Evolutionary conservation across 2,113 vertebrate species (phyloP).

Genomic region (Melanerpes aurifrons): DNA sequence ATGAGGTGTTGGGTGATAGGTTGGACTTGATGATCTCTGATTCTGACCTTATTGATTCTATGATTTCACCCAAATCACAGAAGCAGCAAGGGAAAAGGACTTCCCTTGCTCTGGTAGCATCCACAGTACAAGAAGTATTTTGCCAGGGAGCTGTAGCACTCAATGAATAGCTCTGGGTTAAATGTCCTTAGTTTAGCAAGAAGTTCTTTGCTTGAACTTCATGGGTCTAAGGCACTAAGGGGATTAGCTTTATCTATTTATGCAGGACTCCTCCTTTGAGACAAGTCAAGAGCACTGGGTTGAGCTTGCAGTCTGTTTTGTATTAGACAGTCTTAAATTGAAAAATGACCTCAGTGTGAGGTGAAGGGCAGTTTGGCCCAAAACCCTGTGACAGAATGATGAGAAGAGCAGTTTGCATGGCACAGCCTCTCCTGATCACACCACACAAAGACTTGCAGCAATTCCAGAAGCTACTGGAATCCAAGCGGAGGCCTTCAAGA

Average conservation of each 20-base stretch:
- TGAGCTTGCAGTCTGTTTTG: not conserved
- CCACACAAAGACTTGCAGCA: not conserved
- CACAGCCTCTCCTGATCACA: not conserved
- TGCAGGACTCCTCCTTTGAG: constrained; percentile 35
- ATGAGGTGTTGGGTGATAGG: too few relatives aligned
- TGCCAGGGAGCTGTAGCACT: not conserved
- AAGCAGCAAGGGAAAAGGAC: not conserved
- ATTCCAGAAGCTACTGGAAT: not conserved
- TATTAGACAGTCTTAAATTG: not conserved
- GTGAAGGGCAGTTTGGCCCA: not conserved
- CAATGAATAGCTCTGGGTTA: not conserved
- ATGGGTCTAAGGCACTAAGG: constrained; percentile 37
- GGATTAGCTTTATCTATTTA: constrained; percentile 55
- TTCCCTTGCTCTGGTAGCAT: not conserved
- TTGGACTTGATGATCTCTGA: too few relatives aligned
- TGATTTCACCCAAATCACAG: not conserved
- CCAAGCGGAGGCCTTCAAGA: not conserved
- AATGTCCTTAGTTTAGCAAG: not conserved
- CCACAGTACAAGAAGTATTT: not conserved
- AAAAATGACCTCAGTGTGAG: constrained; percentile 22
- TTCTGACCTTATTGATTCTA: too few relatives aligned
- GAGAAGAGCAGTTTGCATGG: not conserved
- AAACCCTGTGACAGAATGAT: not conserved
- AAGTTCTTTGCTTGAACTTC: constrained; percentile 37
- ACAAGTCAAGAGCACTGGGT: not conserved